Conservation (phyloP, 2,888 invertebrate genomes). For the Malthinus seriepunctatus region DNA sequence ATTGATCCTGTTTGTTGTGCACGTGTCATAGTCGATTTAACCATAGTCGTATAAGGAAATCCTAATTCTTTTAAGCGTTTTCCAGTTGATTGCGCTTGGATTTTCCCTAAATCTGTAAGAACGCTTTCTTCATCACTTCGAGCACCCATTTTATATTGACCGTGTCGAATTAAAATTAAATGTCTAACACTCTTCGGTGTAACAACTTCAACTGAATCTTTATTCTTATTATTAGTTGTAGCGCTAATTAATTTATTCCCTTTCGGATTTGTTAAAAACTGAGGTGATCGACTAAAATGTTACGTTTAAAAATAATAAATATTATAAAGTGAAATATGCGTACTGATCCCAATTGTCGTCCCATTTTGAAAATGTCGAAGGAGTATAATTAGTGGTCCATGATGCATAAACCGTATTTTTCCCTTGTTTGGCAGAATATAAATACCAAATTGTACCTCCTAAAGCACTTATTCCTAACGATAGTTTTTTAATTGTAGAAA, state of each 20-base stretch:
- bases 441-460: conserved; percentile 68
- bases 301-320: neutral
- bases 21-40: conserved; percentile 90
- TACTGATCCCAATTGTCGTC: conserved; percentile 89
- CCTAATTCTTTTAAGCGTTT: conserved; percentile 75
- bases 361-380: conserved; percentile 71
- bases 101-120: conserved; percentile 78
- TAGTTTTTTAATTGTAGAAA: conserved; percentile 62
- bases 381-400: conserved; percentile 70
- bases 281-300: conserved; percentile 70
- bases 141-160: conserved; percentile 85
- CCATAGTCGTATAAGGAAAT: conserved; percentile 77
- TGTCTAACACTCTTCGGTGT: conserved; percentile 73
- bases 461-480: conserved; percentile 66
- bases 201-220: conserved; percentile 66
- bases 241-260: conserved; percentile 52
- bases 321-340: conserved; percentile 44
- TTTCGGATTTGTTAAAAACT: conserved; percentile 67
- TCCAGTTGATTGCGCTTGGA: conserved; percentile 88
- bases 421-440: conserved; percentile 51
- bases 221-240: conserved; percentile 66
- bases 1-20: conserved; percentile 90
- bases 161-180: conserved; percentile 89
- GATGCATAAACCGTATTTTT: conserved; percentile 61
- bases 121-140: conserved; percentile 70